phyloP scores from a whole-genome alignment of 2,888 invertebrate species.

The Diploptera punctata region DNA sequence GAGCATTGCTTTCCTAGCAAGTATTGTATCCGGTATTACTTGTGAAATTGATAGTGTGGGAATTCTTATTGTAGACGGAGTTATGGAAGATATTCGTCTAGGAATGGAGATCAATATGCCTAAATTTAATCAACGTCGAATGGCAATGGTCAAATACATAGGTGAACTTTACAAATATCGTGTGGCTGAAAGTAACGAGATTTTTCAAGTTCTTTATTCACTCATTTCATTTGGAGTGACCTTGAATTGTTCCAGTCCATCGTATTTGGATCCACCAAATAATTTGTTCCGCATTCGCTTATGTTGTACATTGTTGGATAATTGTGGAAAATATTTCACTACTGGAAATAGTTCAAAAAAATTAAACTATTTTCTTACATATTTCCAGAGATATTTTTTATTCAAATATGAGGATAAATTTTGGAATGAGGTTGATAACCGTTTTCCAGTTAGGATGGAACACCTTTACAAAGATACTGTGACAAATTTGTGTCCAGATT shows the following conservation, averaged over 20 bases:
- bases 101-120: constrained; percentile 88
- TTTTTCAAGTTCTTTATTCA: constrained; percentile 85
- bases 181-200: constrained; percentile 89
- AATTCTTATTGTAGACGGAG: constrained; percentile 84
- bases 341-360: constrained; percentile 88
- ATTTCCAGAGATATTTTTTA: constrained; percentile 74
- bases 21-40: constrained; percentile 88
- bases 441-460: constrained; percentile 87
- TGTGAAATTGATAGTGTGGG: constrained; percentile 84
- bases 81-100: constrained; percentile 92
- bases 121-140: constrained; percentile 89
- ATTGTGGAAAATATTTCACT: constrained; percentile 94
- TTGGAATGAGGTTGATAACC: constrained; percentile 71
- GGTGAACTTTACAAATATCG: constrained; percentile 98
- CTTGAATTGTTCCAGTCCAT: constrained; percentile 69
- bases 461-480: constrained; percentile 90
- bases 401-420: constrained; percentile 79
- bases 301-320: constrained; percentile 88
- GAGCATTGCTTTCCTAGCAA: constrained; percentile 86
- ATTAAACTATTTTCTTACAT: constrained; percentile 88
- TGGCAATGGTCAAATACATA: constrained; percentile 94
- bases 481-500: constrained; percentile 79
- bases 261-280: constrained; percentile 83
- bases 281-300: constrained; percentile 89
- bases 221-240: constrained; percentile 92